phyloP scores from a whole-genome alignment of 2,113 vertebrate species.

The Pelvicachromis taeniatus region DNA sequence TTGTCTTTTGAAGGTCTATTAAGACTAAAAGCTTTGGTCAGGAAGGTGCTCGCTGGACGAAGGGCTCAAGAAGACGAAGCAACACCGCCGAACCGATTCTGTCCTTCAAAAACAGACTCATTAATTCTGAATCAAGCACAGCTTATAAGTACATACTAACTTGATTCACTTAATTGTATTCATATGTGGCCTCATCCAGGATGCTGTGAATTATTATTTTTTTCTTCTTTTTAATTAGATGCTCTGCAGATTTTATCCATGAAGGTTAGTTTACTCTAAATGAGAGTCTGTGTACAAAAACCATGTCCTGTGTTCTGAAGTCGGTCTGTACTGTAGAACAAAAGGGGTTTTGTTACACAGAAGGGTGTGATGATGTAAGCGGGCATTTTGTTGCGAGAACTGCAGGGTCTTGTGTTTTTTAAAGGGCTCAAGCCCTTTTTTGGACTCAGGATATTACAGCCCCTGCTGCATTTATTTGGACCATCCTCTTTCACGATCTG shows the following conservation, averaged over 20 bases:
- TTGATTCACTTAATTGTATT: neutral
- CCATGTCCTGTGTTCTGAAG: neutral
- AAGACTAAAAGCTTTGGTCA: neutral
- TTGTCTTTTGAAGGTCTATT: neutral
- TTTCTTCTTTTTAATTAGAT: neutral
- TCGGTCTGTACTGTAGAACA: neutral
- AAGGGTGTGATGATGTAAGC: neutral
- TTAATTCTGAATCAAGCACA: neutral
- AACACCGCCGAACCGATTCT: neutral
- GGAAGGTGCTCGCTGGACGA: neutral
- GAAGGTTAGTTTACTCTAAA: neutral
- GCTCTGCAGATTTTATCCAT: neutral
- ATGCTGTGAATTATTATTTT: neutral
- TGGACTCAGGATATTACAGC: neutral
- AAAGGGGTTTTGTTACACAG: neutral
- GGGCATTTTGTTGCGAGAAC: neutral
- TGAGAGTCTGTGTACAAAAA: neutral
- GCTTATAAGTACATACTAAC: neutral
- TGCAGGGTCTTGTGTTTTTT: neutral
- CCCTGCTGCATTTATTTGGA: neutral
- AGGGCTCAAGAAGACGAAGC: neutral
- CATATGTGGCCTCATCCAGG: neutral
- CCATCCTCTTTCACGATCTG: neutral
- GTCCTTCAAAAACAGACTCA: neutral
- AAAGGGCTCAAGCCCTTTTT: neutral